Evolutionary conservation across 2,888 invertebrate genomes (phyloP), one percentile per base, ranked within the genome.

Genomic region (Chironomus tentans): DNA sequence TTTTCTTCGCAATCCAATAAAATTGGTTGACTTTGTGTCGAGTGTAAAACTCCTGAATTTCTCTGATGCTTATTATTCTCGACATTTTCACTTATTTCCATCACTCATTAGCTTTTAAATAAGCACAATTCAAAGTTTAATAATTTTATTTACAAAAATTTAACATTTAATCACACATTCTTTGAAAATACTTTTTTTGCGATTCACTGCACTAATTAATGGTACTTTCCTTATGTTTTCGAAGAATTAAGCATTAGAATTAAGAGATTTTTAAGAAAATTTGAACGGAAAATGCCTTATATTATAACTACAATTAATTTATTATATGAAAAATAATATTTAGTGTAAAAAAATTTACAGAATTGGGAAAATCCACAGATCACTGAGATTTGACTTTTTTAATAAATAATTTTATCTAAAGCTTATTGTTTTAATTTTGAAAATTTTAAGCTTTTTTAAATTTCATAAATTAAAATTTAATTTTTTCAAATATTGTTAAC

Each of bases 71-170:
- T 68, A 68, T 74, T 38, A 48, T 13, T 68, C 21, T 74, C 68
- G 22, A 68, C 74, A 74, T 74, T 74, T 74, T 74, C 74, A 21
- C 68, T 48, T 68, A 74, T 68, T 74, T 74, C 74, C 74, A 74
- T 74, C 47, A 74, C 72, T 73, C 74, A 68, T 68, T 38, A 18
- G 61, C 46, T 18, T 18, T 47, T 12, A 47, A 48, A 65, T 12
- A 24, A 62, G 21, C 65, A 65, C 22, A 65, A 24, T 65, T 21
- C 5, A 65, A 24, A 22, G 21, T 65, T 24, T 56, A 15, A 15
- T 13, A n/a, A 15, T 56, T 22, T 22, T 65, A 65, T 65, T 24
- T 65, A 65, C 65, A 65, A 65, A 2, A 22, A 13, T 22, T 24
- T 22, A 24, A 13, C 24, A 21, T 56, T 56, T 56, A 56, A 18